phyloP scores from a whole-genome alignment of 2,888 invertebrate genomes.

The Rhyacophila evoluta region DNA sequence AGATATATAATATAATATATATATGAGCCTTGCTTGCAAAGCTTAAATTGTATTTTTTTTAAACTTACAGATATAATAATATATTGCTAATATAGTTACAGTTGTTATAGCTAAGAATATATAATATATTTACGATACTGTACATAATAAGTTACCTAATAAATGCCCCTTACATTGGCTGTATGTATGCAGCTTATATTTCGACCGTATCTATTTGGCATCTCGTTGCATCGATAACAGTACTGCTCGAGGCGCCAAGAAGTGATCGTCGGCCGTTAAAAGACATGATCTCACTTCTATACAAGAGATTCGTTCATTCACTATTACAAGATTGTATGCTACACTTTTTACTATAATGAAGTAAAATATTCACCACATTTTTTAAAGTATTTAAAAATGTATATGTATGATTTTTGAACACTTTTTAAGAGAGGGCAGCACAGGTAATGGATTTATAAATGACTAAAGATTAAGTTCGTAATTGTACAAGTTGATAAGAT shows the following conservation, averaged over 20 bases:
- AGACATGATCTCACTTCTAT: no score
- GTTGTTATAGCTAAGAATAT: slow-evolving; percentile 32
- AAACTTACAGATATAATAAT: slow-evolving; percentile 4
- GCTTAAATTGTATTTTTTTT: slow-evolving; percentile 30
- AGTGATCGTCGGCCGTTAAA: neutral
- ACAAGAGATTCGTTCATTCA: no score
- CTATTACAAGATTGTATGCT: no score
- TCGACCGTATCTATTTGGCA: neutral
- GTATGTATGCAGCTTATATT: neutral
- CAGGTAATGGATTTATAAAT: no score
- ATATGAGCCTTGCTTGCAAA: slow-evolving; percentile 25
- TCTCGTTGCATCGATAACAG: neutral
- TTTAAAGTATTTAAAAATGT: no score
- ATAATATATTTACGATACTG: slow-evolving; percentile 42
- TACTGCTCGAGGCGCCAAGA: neutral
- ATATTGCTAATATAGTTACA: slow-evolving; percentile 31
- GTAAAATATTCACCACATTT: no score
- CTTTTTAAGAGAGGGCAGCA: no score
- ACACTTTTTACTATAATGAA: no score
- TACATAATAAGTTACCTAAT: slow-evolving; percentile 50
- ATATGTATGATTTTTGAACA: no score
- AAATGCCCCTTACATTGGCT: slow-evolving; percentile 39
- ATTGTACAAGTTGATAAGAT: no score
- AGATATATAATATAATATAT: slow-evolving; percentile 30
- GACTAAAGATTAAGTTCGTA: no score